A percentile compares a stretch with the other conserved stretches of the same genome.
These are phyloP conservation scores for Salticus scenicus DNA, from an alignment of 2,888 invertebrate species.

Conservation along the genomic window DNA sequence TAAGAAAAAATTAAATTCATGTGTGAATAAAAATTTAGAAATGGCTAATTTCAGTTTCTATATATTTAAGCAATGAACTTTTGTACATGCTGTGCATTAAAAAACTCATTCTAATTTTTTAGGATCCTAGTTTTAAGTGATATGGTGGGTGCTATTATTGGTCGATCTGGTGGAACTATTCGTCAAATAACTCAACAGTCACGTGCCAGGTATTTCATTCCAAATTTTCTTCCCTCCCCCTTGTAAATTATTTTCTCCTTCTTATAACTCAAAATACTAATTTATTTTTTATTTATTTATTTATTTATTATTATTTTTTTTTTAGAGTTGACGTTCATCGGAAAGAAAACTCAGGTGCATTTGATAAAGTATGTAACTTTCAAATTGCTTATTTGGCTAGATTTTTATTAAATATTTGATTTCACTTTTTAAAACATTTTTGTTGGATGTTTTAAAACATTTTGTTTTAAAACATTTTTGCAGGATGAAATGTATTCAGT, in stretches of 20 bases:
- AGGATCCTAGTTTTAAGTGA: slow-evolving; percentile 94
- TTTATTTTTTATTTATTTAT: background rate
- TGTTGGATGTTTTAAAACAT: no score
- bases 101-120: slow-evolving; percentile 52
- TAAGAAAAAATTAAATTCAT: no score
- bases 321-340: slow-evolving; percentile 72
- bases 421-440: no score
- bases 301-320: background rate
- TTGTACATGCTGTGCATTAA: no score
- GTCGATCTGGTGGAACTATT: slow-evolving; percentile 96
- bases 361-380: slow-evolving; percentile 68
- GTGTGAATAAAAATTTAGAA: no score
- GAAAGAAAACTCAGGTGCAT: slow-evolving; percentile 71
- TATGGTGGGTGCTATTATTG: slow-evolving; percentile 99
- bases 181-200: slow-evolving; percentile 91
- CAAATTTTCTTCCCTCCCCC: background rate
- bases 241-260: background rate
- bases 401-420: no score
- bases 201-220: slow-evolving; percentile 74
- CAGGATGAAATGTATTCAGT: slow-evolving; percentile 68
- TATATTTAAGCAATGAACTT: no score
- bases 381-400: background rate
- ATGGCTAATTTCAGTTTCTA: no score
- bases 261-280: no score
- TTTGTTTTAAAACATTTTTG: no score